phyloP scores from a whole-genome alignment of 2,113 vertebrate genomes.

The Tamias sibiricus region DNA sequence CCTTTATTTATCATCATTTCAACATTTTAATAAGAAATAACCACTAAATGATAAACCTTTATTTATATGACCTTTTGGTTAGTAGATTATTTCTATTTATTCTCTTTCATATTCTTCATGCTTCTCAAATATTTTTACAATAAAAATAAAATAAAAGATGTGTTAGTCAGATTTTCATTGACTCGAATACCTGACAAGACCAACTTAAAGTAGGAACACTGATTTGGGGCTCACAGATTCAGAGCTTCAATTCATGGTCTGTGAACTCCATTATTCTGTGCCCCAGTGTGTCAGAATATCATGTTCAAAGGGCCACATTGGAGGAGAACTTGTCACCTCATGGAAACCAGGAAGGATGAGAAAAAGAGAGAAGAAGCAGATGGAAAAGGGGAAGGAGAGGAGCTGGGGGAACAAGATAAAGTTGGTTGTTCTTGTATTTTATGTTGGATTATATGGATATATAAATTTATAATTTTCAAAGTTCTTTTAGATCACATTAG shows the following conservation, averaged over 20 bases:
- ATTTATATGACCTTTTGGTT: background rate
- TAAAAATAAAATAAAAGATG: background rate
- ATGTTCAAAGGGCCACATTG: no score
- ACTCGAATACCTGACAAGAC: no score
- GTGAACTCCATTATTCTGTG: no score
- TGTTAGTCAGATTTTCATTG: no score
- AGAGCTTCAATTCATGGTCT: no score
- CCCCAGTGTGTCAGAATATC: no score
- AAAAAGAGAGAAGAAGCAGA: no score
- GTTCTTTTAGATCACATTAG: background rate
- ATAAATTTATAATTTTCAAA: background rate
- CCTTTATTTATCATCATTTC: background rate
- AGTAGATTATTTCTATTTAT: background rate
- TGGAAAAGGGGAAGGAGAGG: no score
- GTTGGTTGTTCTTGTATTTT: background rate
- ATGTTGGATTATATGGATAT: background rate
- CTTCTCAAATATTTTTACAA: conserved; percentile 1
- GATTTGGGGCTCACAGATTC: no score
- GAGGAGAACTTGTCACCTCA: no score
- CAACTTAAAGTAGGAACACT: no score
- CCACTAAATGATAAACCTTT: background rate
- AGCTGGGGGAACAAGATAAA: background rate
- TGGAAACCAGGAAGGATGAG: no score
- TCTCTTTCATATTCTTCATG: background rate
- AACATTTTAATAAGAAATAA: background rate